Evolutionary conservation across 2,797 vertebrate genomes (phyloP).

Genomic region (Darevskia mixta): DNA sequence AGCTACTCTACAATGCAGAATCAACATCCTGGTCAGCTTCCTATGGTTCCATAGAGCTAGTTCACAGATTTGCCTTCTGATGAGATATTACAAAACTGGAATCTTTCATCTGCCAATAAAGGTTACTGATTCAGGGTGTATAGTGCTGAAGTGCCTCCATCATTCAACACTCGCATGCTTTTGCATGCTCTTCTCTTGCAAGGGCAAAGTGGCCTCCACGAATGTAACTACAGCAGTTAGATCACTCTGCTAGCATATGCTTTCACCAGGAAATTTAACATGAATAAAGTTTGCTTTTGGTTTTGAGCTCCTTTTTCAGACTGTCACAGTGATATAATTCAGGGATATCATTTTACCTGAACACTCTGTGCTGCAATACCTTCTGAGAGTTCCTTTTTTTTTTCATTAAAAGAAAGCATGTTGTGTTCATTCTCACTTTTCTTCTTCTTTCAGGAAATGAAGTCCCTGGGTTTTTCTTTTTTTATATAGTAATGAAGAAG

Average conservation of each 20-base stretch:
- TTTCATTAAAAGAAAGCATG: not conserved
- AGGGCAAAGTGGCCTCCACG: not conserved
- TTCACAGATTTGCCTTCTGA: not conserved
- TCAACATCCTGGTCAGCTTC: not conserved
- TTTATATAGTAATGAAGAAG: slow-evolving; percentile 29
- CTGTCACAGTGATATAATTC: slow-evolving; percentile 21
- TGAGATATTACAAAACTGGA: not conserved
- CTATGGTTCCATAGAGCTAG: not conserved
- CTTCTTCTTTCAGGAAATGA: slow-evolving; percentile 36
- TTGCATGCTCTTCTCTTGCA: not conserved
- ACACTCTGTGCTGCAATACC: not conserved
- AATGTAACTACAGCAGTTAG: not conserved
- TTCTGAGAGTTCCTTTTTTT: not conserved
- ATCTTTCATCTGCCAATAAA: not conserved
- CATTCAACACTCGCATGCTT: not conserved
- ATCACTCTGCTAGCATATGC: not conserved
- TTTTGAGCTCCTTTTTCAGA: slow-evolving; percentile 20
- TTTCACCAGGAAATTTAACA: slow-evolving; percentile 25
- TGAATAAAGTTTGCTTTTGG: slow-evolving; percentile 29
- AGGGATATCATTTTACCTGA: slow-evolving; percentile 3
- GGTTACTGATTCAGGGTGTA: not conserved
- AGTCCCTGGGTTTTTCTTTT: not conserved
- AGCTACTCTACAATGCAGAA: not conserved
- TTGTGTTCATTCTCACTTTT: not conserved
- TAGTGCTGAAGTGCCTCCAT: not conserved